phyloP scores from a whole-genome alignment of 2,797 vertebrate species.

The Diplodus sargus region DNA sequence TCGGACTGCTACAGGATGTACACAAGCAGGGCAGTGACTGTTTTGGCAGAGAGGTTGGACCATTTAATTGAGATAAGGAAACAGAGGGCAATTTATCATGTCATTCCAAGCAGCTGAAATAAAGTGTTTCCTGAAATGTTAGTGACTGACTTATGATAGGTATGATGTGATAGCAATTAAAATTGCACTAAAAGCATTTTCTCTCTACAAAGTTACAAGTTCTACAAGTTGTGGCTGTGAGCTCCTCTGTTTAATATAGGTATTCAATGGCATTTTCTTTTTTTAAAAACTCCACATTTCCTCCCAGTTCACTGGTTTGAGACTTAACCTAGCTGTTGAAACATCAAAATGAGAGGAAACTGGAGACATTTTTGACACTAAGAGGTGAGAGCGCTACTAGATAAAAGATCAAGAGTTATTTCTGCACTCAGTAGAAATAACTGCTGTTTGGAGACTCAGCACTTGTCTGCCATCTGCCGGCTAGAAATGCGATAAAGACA shows the following conservation, averaged over 20 bases:
- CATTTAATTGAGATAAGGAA: background rate
- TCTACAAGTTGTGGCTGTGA: background rate
- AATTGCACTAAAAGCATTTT: background rate
- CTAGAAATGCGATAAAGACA: background rate
- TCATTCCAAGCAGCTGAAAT: background rate
- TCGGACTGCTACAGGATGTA: background rate
- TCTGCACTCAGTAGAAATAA: background rate
- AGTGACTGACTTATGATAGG: background rate
- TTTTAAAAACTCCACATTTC: too few relatives aligned
- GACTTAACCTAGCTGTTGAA: background rate
- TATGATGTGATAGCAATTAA: background rate
- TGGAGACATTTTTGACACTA: too few relatives aligned
- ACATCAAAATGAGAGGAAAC: background rate
- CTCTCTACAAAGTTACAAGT: background rate
- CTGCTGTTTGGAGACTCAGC: background rate
- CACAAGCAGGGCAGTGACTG: background rate
- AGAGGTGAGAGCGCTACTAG: background rate
- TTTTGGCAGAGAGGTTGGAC: background rate
- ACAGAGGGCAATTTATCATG: background rate
- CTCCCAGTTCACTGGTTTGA: background rate
- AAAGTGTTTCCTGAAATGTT: background rate
- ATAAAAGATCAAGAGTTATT: too few relatives aligned
- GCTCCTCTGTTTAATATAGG: background rate
- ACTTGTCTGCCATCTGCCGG: constrained; percentile 61
- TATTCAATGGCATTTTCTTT: background rate